These are phyloP conservation scores for Urocyon cinereoargenteus DNA, from an alignment of 2,797 vertebrate genomes.

Conservation along the genomic window DNA sequence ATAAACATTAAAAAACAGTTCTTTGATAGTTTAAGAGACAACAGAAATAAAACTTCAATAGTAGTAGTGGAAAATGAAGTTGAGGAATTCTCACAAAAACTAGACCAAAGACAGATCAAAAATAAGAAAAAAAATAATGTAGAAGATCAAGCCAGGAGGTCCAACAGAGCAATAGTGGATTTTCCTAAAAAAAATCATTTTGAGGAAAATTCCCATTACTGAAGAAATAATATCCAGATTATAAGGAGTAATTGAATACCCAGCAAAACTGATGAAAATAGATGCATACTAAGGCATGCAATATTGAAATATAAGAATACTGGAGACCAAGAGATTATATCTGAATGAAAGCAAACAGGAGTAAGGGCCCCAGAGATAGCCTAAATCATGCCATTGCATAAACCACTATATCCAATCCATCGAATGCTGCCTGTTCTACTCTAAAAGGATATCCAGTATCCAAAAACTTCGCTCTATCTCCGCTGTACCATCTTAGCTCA, in stretches of 20 bases:
- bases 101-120: not conserved
- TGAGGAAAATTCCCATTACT: not conserved
- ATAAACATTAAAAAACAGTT: not conserved
- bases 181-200: slow-evolving; percentile 10
- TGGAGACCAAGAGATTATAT: slow-evolving; percentile 26
- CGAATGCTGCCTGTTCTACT: not conserved
- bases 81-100: slow-evolving; percentile 25
- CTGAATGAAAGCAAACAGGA: not conserved
- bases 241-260: not conserved
- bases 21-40: not conserved
- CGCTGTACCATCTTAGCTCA: not conserved
- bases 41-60: slow-evolving; percentile 14
- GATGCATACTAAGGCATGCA: not conserved
- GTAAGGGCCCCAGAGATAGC: not conserved
- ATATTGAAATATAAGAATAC: not conserved
- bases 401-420: not conserved
- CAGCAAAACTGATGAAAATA: not conserved
- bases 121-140: not conserved
- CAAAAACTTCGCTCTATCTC: not conserved
- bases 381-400: not conserved
- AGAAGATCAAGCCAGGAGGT: not conserved
- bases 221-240: slow-evolving; percentile 9
- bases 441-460: not conserved
- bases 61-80: not conserved
- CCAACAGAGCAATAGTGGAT: not conserved